These are phyloP conservation scores for Tetraneura akinire DNA, from an alignment of 1,140 invertebrate genomes.

Conservation along the genomic window DNA sequence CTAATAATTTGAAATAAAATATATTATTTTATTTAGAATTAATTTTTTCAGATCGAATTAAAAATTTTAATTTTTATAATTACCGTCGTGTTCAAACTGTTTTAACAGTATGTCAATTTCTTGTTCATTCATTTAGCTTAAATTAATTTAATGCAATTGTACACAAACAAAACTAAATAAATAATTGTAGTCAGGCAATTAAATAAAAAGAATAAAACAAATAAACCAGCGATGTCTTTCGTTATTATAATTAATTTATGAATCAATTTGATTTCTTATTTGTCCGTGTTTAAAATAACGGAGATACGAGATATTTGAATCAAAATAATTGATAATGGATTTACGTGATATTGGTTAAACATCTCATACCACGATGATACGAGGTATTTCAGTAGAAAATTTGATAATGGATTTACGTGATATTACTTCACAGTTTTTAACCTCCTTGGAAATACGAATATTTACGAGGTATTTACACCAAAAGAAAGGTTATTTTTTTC, in stretches of 20 bases:
- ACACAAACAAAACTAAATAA: no score
- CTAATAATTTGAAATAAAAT: no score
- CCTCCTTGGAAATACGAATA: background rate
- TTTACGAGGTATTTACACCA: slow-evolving; percentile 1
- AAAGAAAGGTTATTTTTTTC: background rate
- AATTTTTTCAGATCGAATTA: no score
- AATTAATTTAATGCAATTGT: background rate
- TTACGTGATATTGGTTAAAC: no score
- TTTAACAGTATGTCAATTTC: slow-evolving; percentile 1
- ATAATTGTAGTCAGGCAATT: no score
- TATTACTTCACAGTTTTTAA: background rate
- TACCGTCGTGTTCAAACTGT: background rate
- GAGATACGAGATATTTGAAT: background rate
- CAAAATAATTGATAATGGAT: background rate
- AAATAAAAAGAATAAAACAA: no score
- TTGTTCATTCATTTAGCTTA: background rate
- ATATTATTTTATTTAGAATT: no score
- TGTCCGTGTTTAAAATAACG: no score
- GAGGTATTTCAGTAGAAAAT: background rate
- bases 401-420: background rate
- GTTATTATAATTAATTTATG: background rate
- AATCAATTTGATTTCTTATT: background rate
- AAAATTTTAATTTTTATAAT: no score
- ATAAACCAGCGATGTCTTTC: no score
- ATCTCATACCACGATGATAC: background rate